Conservation (phyloP, 2,797 vertebrate species). For the Smutsia gigantea region DNA sequence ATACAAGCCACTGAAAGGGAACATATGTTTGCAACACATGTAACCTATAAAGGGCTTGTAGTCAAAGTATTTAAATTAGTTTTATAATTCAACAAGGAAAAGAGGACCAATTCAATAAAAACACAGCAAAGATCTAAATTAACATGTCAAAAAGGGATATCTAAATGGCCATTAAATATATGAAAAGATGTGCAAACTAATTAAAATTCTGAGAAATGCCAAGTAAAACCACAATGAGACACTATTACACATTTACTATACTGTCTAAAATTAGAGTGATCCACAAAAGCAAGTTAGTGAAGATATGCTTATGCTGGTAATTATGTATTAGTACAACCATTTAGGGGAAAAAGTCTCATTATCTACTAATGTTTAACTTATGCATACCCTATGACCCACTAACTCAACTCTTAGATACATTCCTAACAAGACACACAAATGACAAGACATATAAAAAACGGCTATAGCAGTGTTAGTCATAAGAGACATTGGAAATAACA, state of each 20-base stretch:
- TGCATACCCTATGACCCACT: not conserved
- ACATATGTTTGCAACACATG: not conserved
- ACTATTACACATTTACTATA: not conserved
- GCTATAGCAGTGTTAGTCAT: not conserved
- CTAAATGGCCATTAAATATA: not conserved
- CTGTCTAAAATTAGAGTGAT: not conserved
- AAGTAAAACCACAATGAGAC: not conserved
- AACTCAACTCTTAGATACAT: not conserved
- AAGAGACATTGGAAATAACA: not conserved
- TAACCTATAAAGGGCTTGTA: not conserved
- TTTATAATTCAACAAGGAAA: not conserved
- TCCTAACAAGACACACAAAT: not conserved
- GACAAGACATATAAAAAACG: not conserved
- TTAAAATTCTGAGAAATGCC: not conserved
- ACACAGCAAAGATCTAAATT: not conserved
- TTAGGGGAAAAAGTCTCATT: not conserved
- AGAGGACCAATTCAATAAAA: not conserved
- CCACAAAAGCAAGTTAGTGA: not conserved
- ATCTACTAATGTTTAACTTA: not conserved
- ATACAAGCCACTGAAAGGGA: not conserved
- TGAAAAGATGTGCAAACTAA: not conserved
- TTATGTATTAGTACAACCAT: not conserved
- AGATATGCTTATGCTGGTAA: not conserved
- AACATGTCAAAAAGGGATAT: not conserved
- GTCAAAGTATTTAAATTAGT: not conserved